phyloP scores from a whole-genome alignment of 2,888 invertebrate genomes.

The Drosophila seclusa region DNA sequence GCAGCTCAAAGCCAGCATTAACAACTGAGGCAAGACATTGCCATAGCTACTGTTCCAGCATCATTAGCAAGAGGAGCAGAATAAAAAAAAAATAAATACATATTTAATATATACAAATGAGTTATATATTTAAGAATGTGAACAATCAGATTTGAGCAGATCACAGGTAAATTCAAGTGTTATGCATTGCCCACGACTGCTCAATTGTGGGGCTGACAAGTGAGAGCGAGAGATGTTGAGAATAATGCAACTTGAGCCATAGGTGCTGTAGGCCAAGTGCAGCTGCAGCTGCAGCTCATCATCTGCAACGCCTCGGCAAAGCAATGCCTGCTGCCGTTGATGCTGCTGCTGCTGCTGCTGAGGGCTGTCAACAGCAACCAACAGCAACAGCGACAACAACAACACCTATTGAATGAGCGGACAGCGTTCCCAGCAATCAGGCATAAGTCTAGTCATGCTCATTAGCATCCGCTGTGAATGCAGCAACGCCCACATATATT shows the following conservation, averaged over 20 bases:
- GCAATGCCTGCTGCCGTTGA: not conserved
- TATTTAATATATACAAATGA: not conserved
- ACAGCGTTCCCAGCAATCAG: constrained; percentile 41
- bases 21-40: not conserved
- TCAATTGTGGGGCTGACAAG: not conserved
- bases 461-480: constrained; percentile 75
- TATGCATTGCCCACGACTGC: constrained; percentile 12
- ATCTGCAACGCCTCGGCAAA: constrained; percentile 59
- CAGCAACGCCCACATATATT: constrained; percentile 66
- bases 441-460: constrained; percentile 77
- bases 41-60: not conserved
- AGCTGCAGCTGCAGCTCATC: constrained; percentile 33
- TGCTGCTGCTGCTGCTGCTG: constrained; percentile 5
- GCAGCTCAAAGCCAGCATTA: not conserved
- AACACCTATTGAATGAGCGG: constrained; percentile 52
- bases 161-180: constrained; percentile 9
- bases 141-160: not conserved
- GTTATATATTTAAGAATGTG: not conserved
- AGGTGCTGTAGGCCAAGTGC: constrained; percentile 23
- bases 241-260: constrained; percentile 30
- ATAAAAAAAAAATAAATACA: not conserved
- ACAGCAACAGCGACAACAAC: constrained; percentile 46
- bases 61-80: not conserved
- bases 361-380: constrained; percentile 62
- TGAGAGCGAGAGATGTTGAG: not conserved